Base-by-base conservation (phyloP, 2,797 vertebrate genomes). In the Chelidonichthys spinosus region DNA sequence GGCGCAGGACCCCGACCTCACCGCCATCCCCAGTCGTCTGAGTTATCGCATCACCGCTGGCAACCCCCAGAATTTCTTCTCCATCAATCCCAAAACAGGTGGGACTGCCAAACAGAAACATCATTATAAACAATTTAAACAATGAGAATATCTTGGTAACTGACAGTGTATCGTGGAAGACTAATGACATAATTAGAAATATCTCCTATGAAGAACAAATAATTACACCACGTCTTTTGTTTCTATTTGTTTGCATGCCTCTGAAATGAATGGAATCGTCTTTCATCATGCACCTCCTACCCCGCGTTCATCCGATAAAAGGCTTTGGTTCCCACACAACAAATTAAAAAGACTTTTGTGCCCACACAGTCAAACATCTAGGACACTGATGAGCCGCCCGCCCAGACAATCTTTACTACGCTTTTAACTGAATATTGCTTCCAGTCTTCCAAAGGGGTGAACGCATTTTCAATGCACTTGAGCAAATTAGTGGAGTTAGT, bases 31-130 rank as follows among this genome's bases (percentile, higher is more conserved):
- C 62, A 96, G 95, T 62, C 95, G 95, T 5, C 92, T 99, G 70
- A 95, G 89, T 52, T 99, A 98, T 81, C 95, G 96, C 79, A 99
- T 99, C 91, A 96, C 96, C 13, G 97, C 97, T 40, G 98, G 98
- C 82, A 99, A 99, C 89, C 98, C 98, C 3, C 98, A 99, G 94
- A 99, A 99, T 80, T 99, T 99, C 92, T 99, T 99, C 81, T 93
- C 93, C 43, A 98, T 99, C 86, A 96, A 97, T 84, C 86, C 94
- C 56, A 98, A 96, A 95, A 98, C 97, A 95, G 98, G 98, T 98
- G 69, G 96, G 90, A 75, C 33, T 36, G 11, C 35, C 44, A 50
- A 5, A 33, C 52, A 64, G 11, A 47, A 32, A 17, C 17, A n/a
- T 2, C 2, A 50, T 54, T 40, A 13, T 5, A 11, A 49, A 58